phyloP scores from a whole-genome alignment of 2,888 invertebrate genomes.

The Drosophila neotestacea region DNA sequence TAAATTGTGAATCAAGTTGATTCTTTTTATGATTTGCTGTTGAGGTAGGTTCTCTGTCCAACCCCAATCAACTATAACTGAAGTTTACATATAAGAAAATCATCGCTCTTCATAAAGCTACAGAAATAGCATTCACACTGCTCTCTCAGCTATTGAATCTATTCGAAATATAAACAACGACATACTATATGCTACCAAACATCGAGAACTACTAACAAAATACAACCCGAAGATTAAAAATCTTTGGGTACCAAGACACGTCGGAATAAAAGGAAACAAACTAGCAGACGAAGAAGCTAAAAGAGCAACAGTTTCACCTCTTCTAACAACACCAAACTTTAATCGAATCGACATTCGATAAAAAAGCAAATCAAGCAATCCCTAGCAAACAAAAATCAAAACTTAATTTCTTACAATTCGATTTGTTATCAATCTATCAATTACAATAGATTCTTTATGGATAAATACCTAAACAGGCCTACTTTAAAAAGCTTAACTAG shows the following conservation, averaged over 20 bases:
- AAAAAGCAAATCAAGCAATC: background rate
- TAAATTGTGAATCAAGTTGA: too few species aligned
- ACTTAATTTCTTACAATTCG: background rate
- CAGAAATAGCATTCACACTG: slow-evolving; percentile 1
- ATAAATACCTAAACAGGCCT: background rate
- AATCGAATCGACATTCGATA: too few species aligned
- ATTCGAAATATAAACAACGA: slow-evolving; percentile 1
- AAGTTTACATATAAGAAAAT: background rate
- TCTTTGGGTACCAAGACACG: background rate
- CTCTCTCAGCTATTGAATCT: background rate
- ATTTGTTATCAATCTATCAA: slow-evolving; percentile 1
- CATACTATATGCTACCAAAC: background rate
- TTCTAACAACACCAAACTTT: too few species aligned
- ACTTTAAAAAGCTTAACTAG: background rate
- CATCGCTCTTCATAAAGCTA: background rate
- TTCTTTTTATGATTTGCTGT: too few species aligned
- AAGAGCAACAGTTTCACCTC: too few species aligned
- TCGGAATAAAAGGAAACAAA: background rate
- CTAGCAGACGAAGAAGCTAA: background rate
- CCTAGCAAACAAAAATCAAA: background rate
- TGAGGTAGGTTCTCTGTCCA: too few species aligned
- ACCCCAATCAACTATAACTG: too few species aligned
- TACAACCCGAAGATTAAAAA: background rate
- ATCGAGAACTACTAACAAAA: background rate
- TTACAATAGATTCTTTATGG: background rate